Evolutionary conservation across 2,113 vertebrate genomes (phyloP).

Genomic region (Zosterops hypoxanthus): DNA sequence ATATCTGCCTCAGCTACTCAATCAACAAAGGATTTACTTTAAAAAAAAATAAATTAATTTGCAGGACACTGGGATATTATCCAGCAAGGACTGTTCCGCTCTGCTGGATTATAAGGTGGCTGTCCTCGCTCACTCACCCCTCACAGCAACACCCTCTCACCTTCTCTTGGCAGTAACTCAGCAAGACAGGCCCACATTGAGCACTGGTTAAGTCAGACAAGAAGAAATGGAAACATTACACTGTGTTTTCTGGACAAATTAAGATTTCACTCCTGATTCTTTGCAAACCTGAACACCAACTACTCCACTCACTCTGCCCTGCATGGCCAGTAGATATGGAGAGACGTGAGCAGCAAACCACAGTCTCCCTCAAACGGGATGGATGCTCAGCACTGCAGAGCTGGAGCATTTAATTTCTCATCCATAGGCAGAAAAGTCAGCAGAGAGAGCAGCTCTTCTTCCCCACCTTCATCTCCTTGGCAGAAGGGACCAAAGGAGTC

Average conservation of each 20-base stretch:
- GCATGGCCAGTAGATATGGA: constrained; percentile 29
- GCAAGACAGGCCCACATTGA: not conserved
- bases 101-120: not conserved
- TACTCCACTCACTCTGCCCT: not conserved
- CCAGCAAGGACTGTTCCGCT: not conserved
- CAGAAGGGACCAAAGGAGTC: not conserved
- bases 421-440: not conserved
- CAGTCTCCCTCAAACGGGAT: not conserved
- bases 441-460: not conserved
- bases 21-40: not conserved
- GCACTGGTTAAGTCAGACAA: not conserved
- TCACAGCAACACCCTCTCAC: not conserved
- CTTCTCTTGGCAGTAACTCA: not conserved
- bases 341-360: not conserved
- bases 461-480: not conserved
- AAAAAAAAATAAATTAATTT: not conserved
- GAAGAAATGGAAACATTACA: not conserved
- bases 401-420: constrained; percentile 3
- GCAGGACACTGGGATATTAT: not conserved
- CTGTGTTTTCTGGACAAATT: constrained; percentile 32
- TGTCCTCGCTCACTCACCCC: not conserved
- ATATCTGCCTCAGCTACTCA: not conserved
- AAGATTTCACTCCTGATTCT: not conserved
- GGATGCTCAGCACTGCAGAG: not conserved
- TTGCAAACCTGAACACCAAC: constrained; percentile 11